Conservation (phyloP, 2,888 invertebrate genomes). For the Leptopilina myrica region DNA sequence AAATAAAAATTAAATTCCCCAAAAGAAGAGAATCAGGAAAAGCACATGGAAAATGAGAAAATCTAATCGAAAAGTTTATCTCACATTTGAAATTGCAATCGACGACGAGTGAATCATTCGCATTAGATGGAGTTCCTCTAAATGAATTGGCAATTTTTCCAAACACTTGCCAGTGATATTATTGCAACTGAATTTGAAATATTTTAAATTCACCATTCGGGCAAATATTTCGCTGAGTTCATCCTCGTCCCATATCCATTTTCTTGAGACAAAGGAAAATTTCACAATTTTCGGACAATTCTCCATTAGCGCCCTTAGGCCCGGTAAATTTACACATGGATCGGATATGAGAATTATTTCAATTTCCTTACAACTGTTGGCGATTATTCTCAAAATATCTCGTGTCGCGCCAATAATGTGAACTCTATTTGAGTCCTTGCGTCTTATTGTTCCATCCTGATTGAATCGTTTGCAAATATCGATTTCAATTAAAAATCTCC, state of each 20-base stretch:
- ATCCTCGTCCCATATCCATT: constrained; percentile 21
- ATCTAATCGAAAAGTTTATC: neutral
- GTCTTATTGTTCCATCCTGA: constrained; percentile 11
- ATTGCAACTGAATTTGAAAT: constrained; percentile 26
- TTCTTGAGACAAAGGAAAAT: constrained; percentile 1
- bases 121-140: constrained; percentile 17
- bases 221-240: neutral
- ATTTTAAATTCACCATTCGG: neutral
- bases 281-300: neutral
- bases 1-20: neutral
- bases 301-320: neutral
- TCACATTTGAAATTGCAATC: constrained; percentile 1
- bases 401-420: constrained; percentile 21
- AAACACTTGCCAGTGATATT: constrained; percentile 25
- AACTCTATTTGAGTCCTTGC: neutral
- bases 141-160: neutral
- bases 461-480: constrained; percentile 23
- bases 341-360: constrained; percentile 12
- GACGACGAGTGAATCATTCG: constrained; percentile 11
- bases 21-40: too few species aligned
- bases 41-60: neutral
- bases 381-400: neutral
- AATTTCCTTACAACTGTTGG: neutral
- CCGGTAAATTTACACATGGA: constrained; percentile 14
- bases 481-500: neutral